A percentile compares a stretch with the other conserved stretches of the same genome.
Conservation (phyloP, 2,113 vertebrate species). For the Paracanthobrama guichenoti region DNA sequence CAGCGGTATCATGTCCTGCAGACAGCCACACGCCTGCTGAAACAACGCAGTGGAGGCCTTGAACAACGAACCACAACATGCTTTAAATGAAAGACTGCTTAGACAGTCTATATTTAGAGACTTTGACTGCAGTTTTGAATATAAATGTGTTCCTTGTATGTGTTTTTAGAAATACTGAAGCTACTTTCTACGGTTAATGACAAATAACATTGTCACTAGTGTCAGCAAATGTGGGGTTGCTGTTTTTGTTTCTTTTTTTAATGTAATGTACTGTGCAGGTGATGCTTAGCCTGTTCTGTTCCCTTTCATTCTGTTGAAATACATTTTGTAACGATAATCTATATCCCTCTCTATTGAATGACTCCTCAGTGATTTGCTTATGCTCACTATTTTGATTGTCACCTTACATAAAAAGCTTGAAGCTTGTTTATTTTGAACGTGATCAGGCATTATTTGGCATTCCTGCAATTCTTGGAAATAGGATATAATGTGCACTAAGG, state of each 20-base stretch:
- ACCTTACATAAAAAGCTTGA: not conserved
- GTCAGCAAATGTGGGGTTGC: not conserved
- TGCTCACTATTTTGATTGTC: not conserved
- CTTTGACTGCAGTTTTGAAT: too few species aligned
- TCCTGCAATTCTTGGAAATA: not conserved
- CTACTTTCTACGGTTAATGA: not conserved
- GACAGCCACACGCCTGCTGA: constrained; percentile 44
- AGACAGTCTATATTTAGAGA: not conserved
- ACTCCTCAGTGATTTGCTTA: not conserved
- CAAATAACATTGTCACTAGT: not conserved
- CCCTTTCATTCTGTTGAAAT: not conserved
- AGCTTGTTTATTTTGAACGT: not conserved
- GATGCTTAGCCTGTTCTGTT: not conserved
- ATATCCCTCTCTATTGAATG: not conserved
- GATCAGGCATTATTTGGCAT: not conserved
- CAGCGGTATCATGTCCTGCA: constrained; percentile 52
- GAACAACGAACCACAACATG: constrained; percentile 35
- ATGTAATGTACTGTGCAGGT: not conserved
- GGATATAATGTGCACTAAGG: not conserved
- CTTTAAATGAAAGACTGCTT: constrained; percentile 33
- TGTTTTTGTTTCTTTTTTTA: not conserved
- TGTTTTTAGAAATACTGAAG: not conserved
- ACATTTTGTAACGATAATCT: not conserved
- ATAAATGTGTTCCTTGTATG: too few species aligned
- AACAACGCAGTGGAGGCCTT: not conserved